These are phyloP conservation scores for Drosophila kohkoa DNA, from an alignment of 1,140 invertebrate species.

Conservation along the genomic window DNA sequence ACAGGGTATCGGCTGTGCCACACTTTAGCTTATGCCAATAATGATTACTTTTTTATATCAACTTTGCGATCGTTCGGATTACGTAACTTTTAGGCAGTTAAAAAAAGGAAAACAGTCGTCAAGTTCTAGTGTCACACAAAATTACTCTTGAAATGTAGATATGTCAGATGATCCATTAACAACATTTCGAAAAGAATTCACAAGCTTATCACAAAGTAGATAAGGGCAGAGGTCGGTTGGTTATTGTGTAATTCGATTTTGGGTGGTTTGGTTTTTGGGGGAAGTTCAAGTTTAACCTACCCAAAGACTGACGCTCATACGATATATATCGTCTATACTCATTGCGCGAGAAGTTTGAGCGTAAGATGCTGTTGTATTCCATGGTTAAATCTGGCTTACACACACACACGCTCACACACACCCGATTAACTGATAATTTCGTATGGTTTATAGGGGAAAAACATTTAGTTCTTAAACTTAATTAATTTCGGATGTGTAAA, in stretches of 20 bases:
- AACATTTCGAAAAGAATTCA: not conserved
- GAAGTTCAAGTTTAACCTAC: slow-evolving; percentile 77
- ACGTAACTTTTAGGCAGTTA: slow-evolving; percentile 29
- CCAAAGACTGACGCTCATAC: slow-evolving; percentile 79
- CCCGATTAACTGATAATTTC: slow-evolving; percentile 21
- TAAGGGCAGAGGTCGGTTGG: slow-evolving; percentile 19
- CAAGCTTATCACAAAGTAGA: slow-evolving; percentile 19
- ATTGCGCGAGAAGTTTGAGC: slow-evolving; percentile 76
- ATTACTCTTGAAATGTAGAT: not conserved
- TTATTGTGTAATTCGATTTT: slow-evolving; percentile 29
- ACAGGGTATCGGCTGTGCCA: slow-evolving; percentile 9
- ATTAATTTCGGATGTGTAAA: slow-evolving; percentile 19
- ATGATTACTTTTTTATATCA: slow-evolving; percentile 30
- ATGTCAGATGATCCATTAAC: slow-evolving; percentile 5
- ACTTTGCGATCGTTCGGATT: slow-evolving; percentile 26
- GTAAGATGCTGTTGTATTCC: slow-evolving; percentile 63
- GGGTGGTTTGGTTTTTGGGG: not conserved
- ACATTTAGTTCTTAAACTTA: slow-evolving; percentile 14
- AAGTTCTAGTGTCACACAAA: slow-evolving; percentile 5
- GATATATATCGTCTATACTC: slow-evolving; percentile 81
- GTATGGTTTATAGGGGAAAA: slow-evolving; percentile 6
- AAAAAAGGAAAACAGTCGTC: slow-evolving; percentile 30
- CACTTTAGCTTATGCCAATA: not conserved
- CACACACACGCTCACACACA: not conserved
- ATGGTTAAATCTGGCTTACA: slow-evolving; percentile 34